Base-by-base conservation (phyloP, 2,888 invertebrate genomes). In the Spialia ferax region DNA sequence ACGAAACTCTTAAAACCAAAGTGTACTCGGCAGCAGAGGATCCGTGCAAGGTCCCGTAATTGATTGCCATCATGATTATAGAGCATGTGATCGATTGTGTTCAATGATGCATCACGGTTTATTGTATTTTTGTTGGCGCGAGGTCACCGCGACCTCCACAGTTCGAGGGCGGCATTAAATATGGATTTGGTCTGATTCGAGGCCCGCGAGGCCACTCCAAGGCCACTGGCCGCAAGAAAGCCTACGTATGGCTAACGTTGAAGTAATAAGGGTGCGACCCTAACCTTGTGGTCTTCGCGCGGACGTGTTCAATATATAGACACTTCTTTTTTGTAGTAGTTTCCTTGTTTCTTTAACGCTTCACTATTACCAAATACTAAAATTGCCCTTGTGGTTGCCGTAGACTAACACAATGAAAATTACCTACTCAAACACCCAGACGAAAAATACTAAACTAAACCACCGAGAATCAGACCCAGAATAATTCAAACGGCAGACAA, bases 51-150 rank as follows among this genome's bases (percentile, higher is more conserved):
- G 52, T 59, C 38, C 26, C 11, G 50, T 64, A 66, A 60, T 55
- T 55, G 66, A 66, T 66, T 10, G 29, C 29, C 22, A n/a, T 55
- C 42, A 42, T 54, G 60, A 60, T 66, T 60, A 60, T 22, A 13
- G 20, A 18, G 42, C 57, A 20, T 18, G 52, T 66, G 66, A 66
- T 66, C 54, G 66, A 66, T 56, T 22, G 42, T 38, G 54, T 54
- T 66, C 60, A 66, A 66, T 66, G 66, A 66, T 60, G 66, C 60
- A 66, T 66, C 52, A 55, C 66, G 60, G 65, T 29, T 48, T 66
- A 66, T 66, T 66, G 66, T 66, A 60, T 60, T 60, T 59, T 59
- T 65, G 42, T 26, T 50, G 65, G 0, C 57, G 57, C 59, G 59
- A 66, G 65, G 65, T 54, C 65, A 38, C 1, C 38, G 59, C 42